Percentiles rank a stretch among this genome's conserved stretches.
Evolutionary conservation across 2,888 invertebrate genomes (phyloP).

Genomic region (Pollenia amentaria): DNA sequence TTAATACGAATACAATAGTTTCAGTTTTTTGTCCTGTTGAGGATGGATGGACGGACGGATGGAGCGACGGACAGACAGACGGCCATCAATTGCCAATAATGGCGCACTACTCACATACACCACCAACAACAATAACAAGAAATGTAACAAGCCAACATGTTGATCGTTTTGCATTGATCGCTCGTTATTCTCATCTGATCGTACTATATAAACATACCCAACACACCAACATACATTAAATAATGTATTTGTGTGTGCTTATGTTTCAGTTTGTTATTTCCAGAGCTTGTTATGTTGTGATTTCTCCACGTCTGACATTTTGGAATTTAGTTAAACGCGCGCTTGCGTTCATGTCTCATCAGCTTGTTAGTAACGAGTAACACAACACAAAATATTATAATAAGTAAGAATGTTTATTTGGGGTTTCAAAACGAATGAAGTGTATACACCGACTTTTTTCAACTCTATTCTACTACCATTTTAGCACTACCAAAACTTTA

Average conservation of each 20-base stretch:
- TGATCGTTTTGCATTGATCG: constrained; percentile 64
- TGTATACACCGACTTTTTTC: background rate
- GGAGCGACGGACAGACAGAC: no score
- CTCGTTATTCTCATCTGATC: constrained; percentile 41
- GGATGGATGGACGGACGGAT: constrained; percentile 14
- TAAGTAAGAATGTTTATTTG: background rate
- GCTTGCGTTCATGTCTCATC: constrained; percentile 81
- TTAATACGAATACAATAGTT: constrained; percentile 60
- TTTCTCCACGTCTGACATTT: constrained; percentile 81
- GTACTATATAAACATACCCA: constrained; percentile 6
- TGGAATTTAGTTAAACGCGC: constrained; percentile 83
- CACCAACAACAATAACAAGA: constrained; percentile 30
- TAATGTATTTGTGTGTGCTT: background rate
- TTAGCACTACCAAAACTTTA: no score
- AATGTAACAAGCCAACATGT: constrained; percentile 62
- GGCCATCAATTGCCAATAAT: constrained; percentile 68
- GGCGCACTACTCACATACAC: constrained; percentile 57
- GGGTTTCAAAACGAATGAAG: background rate
- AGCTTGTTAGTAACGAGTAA: constrained; percentile 79
- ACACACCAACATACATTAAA: constrained; percentile 12
- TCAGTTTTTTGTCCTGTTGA: constrained; percentile 35
- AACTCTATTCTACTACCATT: no score
- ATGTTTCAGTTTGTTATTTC: constrained; percentile 54
- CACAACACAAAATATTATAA: constrained; percentile 39
- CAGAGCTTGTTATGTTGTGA: constrained; percentile 77